Evolutionary conservation across 2,797 vertebrate species (phyloP).

Genomic region (Halcyon smyrnensis): DNA sequence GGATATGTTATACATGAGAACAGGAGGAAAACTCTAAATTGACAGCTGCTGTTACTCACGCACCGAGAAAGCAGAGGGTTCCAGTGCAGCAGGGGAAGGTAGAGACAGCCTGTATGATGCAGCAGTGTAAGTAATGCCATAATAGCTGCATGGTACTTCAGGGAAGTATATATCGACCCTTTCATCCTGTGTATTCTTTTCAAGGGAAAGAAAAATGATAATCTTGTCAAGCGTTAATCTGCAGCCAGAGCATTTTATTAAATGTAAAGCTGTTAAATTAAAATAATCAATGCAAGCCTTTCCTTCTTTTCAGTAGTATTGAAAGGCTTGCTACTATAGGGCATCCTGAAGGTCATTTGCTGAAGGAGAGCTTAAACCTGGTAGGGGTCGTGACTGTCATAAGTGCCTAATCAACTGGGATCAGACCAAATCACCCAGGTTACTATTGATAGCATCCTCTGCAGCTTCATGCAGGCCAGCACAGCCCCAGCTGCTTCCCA

Average conservation of each 20-base stretch:
- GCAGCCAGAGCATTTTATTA: not conserved
- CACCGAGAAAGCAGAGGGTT: not conserved
- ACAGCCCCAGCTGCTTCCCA: not conserved
- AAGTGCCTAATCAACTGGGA: constrained; percentile 1
- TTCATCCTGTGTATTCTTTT: not conserved
- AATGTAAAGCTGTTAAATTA: not conserved
- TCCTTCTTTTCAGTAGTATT: not conserved
- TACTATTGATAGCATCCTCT: constrained; percentile 24
- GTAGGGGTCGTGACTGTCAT: not conserved
- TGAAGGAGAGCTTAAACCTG: not conserved
- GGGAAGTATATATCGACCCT: not conserved
- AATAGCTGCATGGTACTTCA: not conserved
- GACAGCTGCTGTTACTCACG: not conserved
- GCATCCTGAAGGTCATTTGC: not conserved
- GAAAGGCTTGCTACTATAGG: not conserved
- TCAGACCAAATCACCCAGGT: constrained; percentile 19
- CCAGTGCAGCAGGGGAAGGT: not conserved
- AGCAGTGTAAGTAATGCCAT: not conserved
- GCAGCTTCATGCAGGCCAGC: not conserved
- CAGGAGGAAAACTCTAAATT: not conserved
- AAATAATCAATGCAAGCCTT: not conserved
- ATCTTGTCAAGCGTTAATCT: not conserved
- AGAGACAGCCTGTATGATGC: not conserved
- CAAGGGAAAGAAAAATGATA: not conserved
- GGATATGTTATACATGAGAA: not conserved